phyloP scores from a whole-genome alignment of 1,140 invertebrate genomes.

The Philotrypesis tridentata region DNA sequence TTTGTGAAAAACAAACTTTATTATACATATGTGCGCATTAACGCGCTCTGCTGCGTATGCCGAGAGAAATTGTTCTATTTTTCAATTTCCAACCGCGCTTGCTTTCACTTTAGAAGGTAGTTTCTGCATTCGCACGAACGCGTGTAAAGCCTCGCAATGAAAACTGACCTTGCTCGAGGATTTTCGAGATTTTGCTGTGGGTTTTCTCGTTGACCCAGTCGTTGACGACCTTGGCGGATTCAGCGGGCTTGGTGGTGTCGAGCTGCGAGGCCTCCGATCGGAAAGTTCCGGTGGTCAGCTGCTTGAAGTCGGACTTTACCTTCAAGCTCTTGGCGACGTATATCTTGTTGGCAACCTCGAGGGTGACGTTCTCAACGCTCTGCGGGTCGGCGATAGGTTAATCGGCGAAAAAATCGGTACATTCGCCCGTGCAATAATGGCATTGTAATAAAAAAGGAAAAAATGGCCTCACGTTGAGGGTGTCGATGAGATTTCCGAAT shows the following conservation, averaged over 20 bases:
- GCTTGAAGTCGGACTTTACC: slow-evolving; percentile 55
- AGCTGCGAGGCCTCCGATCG: slow-evolving; percentile 60
- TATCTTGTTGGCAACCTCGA: slow-evolving; percentile 65
- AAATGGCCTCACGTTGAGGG: slow-evolving; percentile 58
- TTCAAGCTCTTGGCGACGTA: slow-evolving; percentile 52
- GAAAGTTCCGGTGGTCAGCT: slow-evolving; percentile 54
- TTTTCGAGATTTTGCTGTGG: slow-evolving; percentile 74
- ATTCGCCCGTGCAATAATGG: no score
- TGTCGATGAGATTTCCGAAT: slow-evolving; percentile 55
- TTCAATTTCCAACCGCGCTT: no score
- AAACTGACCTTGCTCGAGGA: slow-evolving; percentile 70
- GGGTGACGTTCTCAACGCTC: slow-evolving; percentile 60
- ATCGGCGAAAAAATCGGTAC: no score
- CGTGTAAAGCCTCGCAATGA: background rate
- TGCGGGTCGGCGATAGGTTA: slow-evolving; percentile 34
- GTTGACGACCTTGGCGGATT: slow-evolving; percentile 73
- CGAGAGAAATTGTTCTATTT: no score
- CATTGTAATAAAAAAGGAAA: background rate
- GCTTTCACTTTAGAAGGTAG: no score
- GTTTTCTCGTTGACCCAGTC: slow-evolving; percentile 75
- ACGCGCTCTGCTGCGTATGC: no score
- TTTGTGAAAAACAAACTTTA: no score
- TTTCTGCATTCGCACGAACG: no score
- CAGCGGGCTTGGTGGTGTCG: slow-evolving; percentile 62
- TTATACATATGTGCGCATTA: no score